Evolutionary conservation across 2,888 invertebrate genomes (phyloP).

Genomic region (Dasypogon diadema): DNA sequence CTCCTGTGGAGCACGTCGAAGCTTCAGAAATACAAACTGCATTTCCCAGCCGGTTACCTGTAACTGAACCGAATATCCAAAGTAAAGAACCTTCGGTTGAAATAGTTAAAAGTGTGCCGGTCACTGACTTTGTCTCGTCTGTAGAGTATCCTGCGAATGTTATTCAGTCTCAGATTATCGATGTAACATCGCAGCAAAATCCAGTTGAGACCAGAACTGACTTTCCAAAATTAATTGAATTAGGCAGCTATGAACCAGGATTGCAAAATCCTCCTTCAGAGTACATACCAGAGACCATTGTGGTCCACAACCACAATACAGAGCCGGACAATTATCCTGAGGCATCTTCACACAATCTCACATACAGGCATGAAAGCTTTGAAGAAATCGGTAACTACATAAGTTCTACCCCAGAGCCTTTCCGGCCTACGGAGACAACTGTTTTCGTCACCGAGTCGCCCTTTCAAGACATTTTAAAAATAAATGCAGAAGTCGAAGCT

Average conservation of each 20-base stretch:
- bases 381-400: not conserved
- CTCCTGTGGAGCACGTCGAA: conserved; percentile 57
- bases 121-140: conserved; percentile 78
- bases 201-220: not conserved
- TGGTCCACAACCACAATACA: conserved; percentile 65
- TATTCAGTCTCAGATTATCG: conserved; percentile 70
- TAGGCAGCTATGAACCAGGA: conserved; percentile 36
- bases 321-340: conserved; percentile 71
- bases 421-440: not conserved
- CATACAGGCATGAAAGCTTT: conserved; percentile 56
- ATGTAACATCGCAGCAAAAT: conserved; percentile 70
- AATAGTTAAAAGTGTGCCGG: conserved; percentile 75
- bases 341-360: conserved; percentile 61
- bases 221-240: conserved; percentile 47
- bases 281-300: conserved; percentile 64
- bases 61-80: conserved; percentile 2
- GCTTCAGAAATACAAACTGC: conserved; percentile 62
- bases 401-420: not conserved
- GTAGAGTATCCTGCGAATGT: conserved; percentile 80
- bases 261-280: not conserved
- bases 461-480: conserved; percentile 50
- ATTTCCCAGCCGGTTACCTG: conserved; percentile 47
- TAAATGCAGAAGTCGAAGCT: conserved; percentile 22
- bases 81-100: conserved; percentile 68
- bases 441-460: conserved; percentile 49